Percentiles rank a stretch among this genome's conserved stretches.
Conservation (phyloP, 2,888 invertebrate genomes). For the Meghimatium bilineatum region DNA sequence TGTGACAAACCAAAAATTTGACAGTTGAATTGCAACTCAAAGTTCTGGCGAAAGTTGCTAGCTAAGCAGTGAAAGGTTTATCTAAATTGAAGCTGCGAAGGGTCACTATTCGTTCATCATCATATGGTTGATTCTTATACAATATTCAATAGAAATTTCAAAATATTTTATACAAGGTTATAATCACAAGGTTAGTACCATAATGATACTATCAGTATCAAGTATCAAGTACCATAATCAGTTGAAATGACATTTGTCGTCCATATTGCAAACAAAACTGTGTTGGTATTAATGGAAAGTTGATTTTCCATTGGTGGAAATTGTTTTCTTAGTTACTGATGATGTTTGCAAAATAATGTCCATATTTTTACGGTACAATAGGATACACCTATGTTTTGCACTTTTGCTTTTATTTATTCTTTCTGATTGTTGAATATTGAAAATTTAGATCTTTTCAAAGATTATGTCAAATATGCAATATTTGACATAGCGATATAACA, state of each 20-base stretch:
- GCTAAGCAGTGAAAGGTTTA: too few relatives aligned
- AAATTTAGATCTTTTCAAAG: not conserved
- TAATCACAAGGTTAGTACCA: too few relatives aligned
- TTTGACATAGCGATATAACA: not conserved
- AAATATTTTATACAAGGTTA: too few relatives aligned
- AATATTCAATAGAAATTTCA: too few relatives aligned
- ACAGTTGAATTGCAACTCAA: too few relatives aligned
- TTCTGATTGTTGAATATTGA: not conserved
- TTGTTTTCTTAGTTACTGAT: not conserved
- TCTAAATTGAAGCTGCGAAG: too few relatives aligned
- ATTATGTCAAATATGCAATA: not conserved
- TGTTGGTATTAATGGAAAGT: not conserved
- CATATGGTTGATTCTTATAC: too few relatives aligned
- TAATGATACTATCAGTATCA: too few relatives aligned
- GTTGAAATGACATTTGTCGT: conserved; percentile 27
- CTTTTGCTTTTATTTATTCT: not conserved
- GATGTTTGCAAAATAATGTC: not conserved
- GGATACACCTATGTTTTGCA: not conserved
- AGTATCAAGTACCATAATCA: too few relatives aligned
- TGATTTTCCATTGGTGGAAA: not conserved
- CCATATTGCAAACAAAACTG: conserved; percentile 37
- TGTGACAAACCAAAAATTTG: too few relatives aligned
- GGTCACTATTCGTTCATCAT: too few relatives aligned
- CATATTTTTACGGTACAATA: conserved; percentile 5
- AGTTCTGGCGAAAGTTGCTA: too few relatives aligned